These are phyloP conservation scores for Helicolenus hilgendorfi DNA, from an alignment of 2,797 vertebrate genomes.

Conservation along the genomic window DNA sequence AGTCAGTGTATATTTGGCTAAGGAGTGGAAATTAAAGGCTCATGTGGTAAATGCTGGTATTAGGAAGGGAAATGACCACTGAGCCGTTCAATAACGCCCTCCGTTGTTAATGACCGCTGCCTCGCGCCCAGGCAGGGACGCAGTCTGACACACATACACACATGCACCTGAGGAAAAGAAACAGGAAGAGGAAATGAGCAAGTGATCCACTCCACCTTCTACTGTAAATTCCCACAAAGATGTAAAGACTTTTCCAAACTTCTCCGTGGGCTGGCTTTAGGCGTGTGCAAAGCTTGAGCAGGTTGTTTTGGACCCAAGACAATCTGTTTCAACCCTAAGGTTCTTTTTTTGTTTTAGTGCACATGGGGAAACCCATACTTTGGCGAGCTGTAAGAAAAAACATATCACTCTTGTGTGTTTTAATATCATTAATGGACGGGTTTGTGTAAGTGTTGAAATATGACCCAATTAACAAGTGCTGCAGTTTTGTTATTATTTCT, in stretches of 20 bases:
- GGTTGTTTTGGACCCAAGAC: constrained; percentile 42
- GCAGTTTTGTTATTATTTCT: constrained; percentile 84
- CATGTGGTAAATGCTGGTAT: constrained; percentile 93
- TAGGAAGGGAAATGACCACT: constrained; percentile 95
- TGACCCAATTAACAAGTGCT: constrained; percentile 81
- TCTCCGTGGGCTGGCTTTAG: constrained; percentile 1
- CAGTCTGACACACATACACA: constrained; percentile 82
- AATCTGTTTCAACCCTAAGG: neutral
- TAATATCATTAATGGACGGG: constrained; percentile 62
- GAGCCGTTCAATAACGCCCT: constrained; percentile 92
- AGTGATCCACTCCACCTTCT: constrained; percentile 56
- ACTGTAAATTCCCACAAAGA: constrained; percentile 64
- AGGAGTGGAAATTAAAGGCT: constrained; percentile 91
- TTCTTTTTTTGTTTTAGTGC: neutral
- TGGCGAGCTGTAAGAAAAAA: constrained; percentile 33
- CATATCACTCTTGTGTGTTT: constrained; percentile 53
- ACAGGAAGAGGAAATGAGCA: constrained; percentile 75
- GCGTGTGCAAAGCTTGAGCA: constrained; percentile 17
- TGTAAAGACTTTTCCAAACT: constrained; percentile 35
- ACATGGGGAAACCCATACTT: constrained; percentile 24
- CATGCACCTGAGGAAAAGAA: constrained; percentile 89
- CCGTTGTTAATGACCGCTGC: constrained; percentile 94
- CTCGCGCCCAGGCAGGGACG: constrained; percentile 89
- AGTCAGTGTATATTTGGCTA: constrained; percentile 85
- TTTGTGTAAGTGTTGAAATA: constrained; percentile 79